Evolutionary conservation across 2,113 vertebrate genomes (phyloP).

Genomic region (Tetrax tetrax): DNA sequence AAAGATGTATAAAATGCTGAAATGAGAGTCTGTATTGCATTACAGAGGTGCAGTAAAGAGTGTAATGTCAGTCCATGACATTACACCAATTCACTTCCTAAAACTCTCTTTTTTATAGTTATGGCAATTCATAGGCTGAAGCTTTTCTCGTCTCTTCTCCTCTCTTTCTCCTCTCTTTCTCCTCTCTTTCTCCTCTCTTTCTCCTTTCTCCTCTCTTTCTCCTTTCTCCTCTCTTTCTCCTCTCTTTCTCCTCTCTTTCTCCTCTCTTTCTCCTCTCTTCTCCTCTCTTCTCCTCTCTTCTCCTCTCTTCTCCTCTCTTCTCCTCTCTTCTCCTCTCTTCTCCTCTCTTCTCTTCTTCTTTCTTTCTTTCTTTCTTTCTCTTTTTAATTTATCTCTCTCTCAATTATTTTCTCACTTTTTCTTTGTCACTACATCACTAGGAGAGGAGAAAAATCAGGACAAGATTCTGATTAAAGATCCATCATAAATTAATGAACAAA

Average conservation of each 20-base stretch:
- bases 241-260: not conserved
- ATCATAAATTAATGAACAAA: slow-evolving; percentile 65
- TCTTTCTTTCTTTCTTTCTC: no score
- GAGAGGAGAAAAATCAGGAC: slow-evolving; percentile 44
- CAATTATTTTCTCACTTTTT: slow-evolving; percentile 26
- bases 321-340: no score
- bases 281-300: no score
- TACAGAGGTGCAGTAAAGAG: not conserved
- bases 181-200: rapidly evolving
- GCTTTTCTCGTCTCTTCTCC: not conserved
- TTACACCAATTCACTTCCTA: not conserved
- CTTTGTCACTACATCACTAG: not conserved
- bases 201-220: rapidly evolving
- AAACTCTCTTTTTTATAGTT: not conserved
- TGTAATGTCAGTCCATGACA: no score
- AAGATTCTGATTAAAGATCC: slow-evolving; percentile 63
- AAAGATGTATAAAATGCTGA: not conserved
- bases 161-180: not conserved
- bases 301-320: rapidly evolving
- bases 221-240: no score
- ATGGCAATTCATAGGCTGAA: not conserved
- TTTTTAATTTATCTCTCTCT: not conserved
- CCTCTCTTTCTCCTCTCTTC: rapidly evolving
- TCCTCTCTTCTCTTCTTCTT: rapidly evolving
- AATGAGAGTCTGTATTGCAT: not conserved